Percentiles rank a stretch among this genome's conserved stretches.
Evolutionary conservation across 2,113 vertebrate genomes (phyloP).

Genomic region (Cyanoramphus novaezelandiae): DNA sequence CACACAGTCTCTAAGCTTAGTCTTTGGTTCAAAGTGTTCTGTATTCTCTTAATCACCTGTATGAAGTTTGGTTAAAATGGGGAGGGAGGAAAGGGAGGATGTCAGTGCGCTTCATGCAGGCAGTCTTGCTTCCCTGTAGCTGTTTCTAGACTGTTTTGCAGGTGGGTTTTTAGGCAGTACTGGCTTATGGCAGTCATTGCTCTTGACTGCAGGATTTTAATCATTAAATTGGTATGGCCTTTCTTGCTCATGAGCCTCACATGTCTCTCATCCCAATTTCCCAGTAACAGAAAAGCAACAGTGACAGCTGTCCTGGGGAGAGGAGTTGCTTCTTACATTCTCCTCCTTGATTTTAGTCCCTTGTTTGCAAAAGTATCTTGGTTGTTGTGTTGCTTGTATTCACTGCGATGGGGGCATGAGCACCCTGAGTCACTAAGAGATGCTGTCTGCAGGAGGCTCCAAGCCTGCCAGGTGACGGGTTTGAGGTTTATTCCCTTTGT

Average conservation of each 20-base stretch:
- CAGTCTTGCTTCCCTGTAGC: neutral
- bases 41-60: neutral
- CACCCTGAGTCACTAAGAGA: fast-evolving
- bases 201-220: neutral
- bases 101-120: neutral
- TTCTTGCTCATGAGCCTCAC: neutral
- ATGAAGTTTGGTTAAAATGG: neutral
- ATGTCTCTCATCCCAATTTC: neutral
- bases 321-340: neutral
- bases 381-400: neutral
- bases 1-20: neutral
- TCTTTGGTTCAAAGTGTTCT: neutral
- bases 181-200: neutral
- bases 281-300: neutral
- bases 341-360: neutral
- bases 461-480: neutral
- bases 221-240: neutral
- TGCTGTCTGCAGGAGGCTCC: neutral
- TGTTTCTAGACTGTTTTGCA: neutral
- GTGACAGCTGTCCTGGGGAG: neutral
- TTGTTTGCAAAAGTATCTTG: neutral
- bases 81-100: neutral
- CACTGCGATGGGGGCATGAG: fast-evolving
- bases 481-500: neutral
- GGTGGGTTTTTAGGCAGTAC: neutral